These are phyloP conservation scores for Scaptomyza polygonia DNA, from an alignment of 2,888 invertebrate genomes.

Conservation along the genomic window DNA sequence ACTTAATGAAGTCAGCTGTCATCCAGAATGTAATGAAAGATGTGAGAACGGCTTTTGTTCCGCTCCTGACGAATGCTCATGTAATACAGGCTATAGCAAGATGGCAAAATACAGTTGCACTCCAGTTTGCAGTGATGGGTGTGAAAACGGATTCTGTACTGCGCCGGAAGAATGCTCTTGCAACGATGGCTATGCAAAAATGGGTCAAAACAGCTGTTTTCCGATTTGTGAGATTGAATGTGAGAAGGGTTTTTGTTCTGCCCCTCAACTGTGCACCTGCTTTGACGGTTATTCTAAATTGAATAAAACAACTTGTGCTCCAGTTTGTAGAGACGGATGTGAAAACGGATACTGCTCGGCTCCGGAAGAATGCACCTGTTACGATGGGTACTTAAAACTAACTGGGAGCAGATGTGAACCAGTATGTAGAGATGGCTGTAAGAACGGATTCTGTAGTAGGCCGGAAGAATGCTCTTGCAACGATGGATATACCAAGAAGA, in stretches of 20 bases:
- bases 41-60: constrained; percentile 82
- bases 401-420: constrained; percentile 30
- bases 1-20: constrained; percentile 20
- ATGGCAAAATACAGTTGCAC: constrained; percentile 17
- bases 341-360: constrained; percentile 16
- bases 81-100: too few species aligned
- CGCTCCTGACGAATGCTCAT: constrained; percentile 62
- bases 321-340: constrained; percentile 14
- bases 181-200: neutral
- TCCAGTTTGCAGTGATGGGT: constrained; percentile 11
- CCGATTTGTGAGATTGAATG: constrained; percentile 23
- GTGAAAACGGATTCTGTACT: constrained; percentile 26
- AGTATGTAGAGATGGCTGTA: constrained; percentile 17
- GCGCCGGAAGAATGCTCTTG: constrained; percentile 19
- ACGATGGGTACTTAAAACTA: constrained; percentile 11
- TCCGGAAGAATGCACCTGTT: constrained; percentile 26
- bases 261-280: constrained; percentile 11
- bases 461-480: constrained; percentile 24
- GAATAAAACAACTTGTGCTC: constrained; percentile 8
- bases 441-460: constrained; percentile 25
- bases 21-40: constrained; percentile 52
- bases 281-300: neutral
- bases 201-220: neutral
- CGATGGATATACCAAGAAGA: constrained; percentile 10
- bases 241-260: constrained; percentile 29